A percentile compares a stretch with the other conserved stretches of the same genome.
Conservation (phyloP, 2,113 vertebrate genomes). For the Puma concolor region DNA sequence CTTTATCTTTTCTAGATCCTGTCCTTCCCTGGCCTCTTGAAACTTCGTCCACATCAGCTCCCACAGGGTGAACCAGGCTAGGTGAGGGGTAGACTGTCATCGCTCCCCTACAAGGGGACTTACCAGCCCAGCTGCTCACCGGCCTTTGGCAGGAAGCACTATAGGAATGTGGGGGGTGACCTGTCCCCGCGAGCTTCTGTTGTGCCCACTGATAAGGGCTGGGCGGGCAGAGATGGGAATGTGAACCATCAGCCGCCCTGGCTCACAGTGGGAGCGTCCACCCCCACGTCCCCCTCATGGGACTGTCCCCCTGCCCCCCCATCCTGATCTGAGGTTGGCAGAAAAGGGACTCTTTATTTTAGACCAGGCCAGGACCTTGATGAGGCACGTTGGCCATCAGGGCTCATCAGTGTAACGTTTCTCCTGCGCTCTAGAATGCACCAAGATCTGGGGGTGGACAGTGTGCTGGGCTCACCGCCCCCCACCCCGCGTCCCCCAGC, state of each 20-base stretch:
- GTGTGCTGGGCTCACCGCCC: fast-evolving
- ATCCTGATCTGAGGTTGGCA: not conserved
- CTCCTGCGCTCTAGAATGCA: not conserved
- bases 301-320: not conserved
- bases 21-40: not conserved
- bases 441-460: fast-evolving
- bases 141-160: not conserved
- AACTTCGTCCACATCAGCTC: not conserved
- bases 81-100: fast-evolving
- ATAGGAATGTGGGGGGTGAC: not conserved
- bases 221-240: not conserved
- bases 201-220: not conserved
- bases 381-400: not conserved
- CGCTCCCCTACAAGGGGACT: too few species aligned
- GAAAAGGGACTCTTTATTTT: not conserved
- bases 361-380: not conserved
- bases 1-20: not conserved
- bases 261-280: not conserved
- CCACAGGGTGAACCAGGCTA: fast-evolving
- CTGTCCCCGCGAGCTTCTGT: fast-evolving
- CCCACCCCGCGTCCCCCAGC: fast-evolving
- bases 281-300: not conserved
- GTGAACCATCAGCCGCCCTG: not conserved
- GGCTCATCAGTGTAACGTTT: fast-evolving
- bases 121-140: fast-evolving